These are phyloP conservation scores for Perodicticus potto DNA, from an alignment of 2,797 vertebrate species.

Conservation along the genomic window DNA sequence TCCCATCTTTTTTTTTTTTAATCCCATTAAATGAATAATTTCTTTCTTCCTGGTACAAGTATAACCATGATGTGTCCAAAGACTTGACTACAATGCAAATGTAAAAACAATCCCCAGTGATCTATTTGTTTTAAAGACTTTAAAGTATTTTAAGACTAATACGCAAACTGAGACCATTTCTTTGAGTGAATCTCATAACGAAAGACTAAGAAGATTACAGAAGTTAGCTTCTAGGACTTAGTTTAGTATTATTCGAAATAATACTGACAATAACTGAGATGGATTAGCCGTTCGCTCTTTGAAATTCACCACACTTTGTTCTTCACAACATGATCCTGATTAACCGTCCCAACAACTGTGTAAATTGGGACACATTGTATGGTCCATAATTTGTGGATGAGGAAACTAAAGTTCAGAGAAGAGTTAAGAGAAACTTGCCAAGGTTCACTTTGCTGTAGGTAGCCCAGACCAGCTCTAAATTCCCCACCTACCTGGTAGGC, in stretches of 20 bases:
- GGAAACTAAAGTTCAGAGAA: neutral
- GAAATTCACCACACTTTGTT: no score
- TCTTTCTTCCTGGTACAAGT: neutral
- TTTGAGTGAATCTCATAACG: neutral
- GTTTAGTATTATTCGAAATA: neutral
- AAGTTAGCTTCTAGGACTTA: neutral
- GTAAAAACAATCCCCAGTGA: neutral
- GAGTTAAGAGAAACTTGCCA: neutral
- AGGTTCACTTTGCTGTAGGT: accelerated
- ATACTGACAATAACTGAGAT: neutral
- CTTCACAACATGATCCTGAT: neutral
- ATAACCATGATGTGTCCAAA: neutral
- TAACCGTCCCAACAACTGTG: neutral
- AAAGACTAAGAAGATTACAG: neutral
- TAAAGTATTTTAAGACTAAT: neutral
- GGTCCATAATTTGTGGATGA: neutral
- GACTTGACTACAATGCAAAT: neutral
- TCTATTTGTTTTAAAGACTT: neutral
- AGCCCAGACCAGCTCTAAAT: neutral
- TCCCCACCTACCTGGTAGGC: accelerated
- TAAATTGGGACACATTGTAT: neutral
- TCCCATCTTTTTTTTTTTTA: neutral
- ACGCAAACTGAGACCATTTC: neutral
- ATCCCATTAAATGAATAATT: neutral
- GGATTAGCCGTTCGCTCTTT: neutral